Conservation (phyloP, 2,888 invertebrate species). For the Sycophila texana region DNA sequence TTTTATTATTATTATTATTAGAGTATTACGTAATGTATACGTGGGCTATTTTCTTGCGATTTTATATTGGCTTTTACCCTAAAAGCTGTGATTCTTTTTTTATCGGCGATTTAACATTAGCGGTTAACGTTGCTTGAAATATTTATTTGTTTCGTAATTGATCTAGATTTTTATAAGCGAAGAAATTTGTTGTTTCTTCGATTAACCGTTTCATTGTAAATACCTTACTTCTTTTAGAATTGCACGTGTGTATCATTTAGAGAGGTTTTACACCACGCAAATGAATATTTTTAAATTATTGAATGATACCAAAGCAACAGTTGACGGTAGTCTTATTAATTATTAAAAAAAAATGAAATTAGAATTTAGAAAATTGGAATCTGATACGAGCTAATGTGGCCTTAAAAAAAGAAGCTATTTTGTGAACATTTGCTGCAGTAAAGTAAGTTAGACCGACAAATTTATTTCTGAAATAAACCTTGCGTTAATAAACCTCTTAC, state of each 20-base stretch:
- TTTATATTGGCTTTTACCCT: no score
- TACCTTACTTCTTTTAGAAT: not conserved
- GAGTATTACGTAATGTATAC: not conserved
- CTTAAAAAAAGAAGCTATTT: slow-evolving; percentile 33
- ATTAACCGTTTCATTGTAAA: not conserved
- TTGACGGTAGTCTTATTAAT: not conserved
- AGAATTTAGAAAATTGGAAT: not conserved
- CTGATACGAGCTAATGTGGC: slow-evolving; percentile 20
- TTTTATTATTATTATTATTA: slow-evolving; percentile 1
- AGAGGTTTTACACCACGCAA: no score
- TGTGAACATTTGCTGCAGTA: slow-evolving; percentile 19
- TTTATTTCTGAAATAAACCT: not conserved
- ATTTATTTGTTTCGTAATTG: not conserved
- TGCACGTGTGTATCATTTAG: not conserved
- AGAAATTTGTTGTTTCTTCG: not conserved
- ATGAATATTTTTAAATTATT: no score
- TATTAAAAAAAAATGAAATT: not conserved
- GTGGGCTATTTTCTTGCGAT: not conserved
- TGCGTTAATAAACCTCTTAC: not conserved
- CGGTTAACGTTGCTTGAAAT: not conserved
- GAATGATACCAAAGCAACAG: no score
- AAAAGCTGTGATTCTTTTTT: slow-evolving; percentile 4
- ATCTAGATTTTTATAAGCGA: not conserved
- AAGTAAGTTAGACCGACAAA: not conserved
- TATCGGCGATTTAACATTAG: not conserved